phyloP scores from a whole-genome alignment of 1,140 invertebrate species.

The Calephelis virginiensis region DNA sequence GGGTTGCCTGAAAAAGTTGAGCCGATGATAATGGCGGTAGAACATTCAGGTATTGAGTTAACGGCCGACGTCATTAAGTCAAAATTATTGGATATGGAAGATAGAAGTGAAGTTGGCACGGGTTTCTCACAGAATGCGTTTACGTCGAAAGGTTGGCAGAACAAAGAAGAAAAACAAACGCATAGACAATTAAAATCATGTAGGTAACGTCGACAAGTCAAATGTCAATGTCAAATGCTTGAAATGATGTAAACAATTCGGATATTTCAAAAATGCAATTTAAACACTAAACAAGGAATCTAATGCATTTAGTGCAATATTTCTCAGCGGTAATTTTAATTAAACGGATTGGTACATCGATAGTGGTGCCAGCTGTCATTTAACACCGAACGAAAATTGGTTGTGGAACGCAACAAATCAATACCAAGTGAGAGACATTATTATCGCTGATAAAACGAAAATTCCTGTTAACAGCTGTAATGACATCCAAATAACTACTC shows the following conservation, averaged over 20 bases:
- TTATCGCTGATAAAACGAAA: too few relatives aligned
- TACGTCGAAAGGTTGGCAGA: constrained; percentile 2
- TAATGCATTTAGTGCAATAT: too few relatives aligned
- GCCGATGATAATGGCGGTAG: constrained; percentile 26
- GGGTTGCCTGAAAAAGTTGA: constrained; percentile 25
- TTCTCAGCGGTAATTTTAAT: too few relatives aligned
- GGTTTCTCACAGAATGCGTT: constrained; percentile 13
- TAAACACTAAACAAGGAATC: neutral
- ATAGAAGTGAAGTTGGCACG: constrained; percentile 20
- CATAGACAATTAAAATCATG: too few relatives aligned
- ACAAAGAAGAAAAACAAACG: constrained; percentile 11
- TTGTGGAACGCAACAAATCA: too few relatives aligned
- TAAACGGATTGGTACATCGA: too few relatives aligned
- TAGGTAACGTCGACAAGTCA: neutral
- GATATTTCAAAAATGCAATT: constrained; percentile 27
- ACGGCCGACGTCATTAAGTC: constrained; percentile 32
- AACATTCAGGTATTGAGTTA: constrained; percentile 27
- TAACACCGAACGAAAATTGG: too few relatives aligned
- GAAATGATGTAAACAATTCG: constrained; percentile 27
- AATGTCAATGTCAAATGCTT: constrained; percentile 24
- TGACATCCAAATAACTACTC: too few relatives aligned
- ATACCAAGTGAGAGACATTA: too few relatives aligned
- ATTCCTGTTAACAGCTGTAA: too few relatives aligned
- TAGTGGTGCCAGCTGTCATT: too few relatives aligned
- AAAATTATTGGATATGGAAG: constrained; percentile 37